These are phyloP conservation scores for Furcula furcula DNA, from an alignment of 2,888 invertebrate genomes.

Conservation along the genomic window DNA sequence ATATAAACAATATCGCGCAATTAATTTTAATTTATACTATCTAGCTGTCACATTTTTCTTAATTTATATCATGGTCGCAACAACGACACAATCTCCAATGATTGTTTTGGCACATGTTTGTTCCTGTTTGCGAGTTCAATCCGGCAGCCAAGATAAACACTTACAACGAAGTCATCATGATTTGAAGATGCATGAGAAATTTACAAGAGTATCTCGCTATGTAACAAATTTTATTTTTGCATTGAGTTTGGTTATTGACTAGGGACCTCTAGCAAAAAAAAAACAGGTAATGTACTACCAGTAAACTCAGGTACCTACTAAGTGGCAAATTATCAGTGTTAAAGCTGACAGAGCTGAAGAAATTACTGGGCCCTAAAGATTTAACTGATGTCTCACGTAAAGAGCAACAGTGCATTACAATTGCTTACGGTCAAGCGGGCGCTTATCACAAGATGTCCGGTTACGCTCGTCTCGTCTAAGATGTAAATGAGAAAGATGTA, in stretches of 20 bases:
- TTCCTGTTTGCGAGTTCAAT: conserved; percentile 42
- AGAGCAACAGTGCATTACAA: no score
- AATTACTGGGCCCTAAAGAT: no score
- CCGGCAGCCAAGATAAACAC: conserved; percentile 46
- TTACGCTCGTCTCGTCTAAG: no score
- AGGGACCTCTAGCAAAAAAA: no score
- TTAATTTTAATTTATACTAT: conserved; percentile 63
- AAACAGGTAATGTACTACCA: no score
- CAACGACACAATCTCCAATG: conserved; percentile 54
- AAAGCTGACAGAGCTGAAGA: no score
- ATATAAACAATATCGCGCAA: conserved; percentile 60
- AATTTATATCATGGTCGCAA: conserved; percentile 56
- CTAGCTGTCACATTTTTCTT: conserved; percentile 62
- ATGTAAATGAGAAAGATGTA: conserved; percentile 25
- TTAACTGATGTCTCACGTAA: no score
- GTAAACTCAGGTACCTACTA: no score
- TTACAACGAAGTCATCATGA: conserved; percentile 12
- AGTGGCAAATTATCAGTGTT: no score
- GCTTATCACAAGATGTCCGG: no score
- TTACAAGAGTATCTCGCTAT: conserved; percentile 22
- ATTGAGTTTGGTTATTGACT: no score
- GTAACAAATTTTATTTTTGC: conserved; percentile 18
- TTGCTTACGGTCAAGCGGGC: no score
- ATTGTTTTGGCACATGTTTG: conserved; percentile 58
- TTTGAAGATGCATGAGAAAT: conserved; percentile 13